Evolutionary conservation across 1,140 invertebrate genomes (phyloP).

Genomic region (Bombus confusus): DNA sequence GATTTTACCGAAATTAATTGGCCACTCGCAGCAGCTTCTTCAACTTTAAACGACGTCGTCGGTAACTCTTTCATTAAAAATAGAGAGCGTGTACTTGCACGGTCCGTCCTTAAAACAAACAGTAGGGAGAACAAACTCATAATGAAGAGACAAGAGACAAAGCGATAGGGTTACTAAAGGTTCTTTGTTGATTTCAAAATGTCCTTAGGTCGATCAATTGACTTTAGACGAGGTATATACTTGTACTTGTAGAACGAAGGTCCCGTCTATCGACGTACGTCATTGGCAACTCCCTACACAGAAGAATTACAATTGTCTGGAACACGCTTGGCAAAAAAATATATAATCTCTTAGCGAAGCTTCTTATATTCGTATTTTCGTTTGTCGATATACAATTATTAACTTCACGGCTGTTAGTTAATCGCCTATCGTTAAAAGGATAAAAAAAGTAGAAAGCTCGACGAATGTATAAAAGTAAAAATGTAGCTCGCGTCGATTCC

Average conservation of each 20-base stretch:
- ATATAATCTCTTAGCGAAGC: too few species aligned
- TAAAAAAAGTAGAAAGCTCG: background rate
- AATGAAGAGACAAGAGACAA: constrained; percentile 10
- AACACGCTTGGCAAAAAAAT: too few species aligned
- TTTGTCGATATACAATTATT: too few species aligned
- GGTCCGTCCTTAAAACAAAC: constrained; percentile 2
- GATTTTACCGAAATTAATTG: background rate
- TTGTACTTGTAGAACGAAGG: background rate
- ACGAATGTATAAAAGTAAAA: background rate
- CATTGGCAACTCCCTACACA: background rate
- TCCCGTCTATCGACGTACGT: background rate
- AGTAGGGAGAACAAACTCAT: constrained; percentile 2
- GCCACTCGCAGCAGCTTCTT: too few species aligned
- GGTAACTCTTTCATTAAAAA: constrained; percentile 7
- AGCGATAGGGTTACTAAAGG: constrained; percentile 3
- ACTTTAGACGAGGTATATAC: background rate
- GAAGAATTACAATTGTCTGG: background rate
- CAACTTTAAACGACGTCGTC: background rate
- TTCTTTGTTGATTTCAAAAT: background rate
- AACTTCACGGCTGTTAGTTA: too few species aligned
- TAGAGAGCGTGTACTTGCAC: background rate
- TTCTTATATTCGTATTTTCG: too few species aligned
- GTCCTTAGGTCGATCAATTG: background rate
- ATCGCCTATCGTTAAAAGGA: background rate
- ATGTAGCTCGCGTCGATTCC: background rate